A percentile compares a stretch with the other conserved stretches of the same genome.
Evolutionary conservation across 2,888 invertebrate species (phyloP).

Genomic region (Clanis bilineata): DNA sequence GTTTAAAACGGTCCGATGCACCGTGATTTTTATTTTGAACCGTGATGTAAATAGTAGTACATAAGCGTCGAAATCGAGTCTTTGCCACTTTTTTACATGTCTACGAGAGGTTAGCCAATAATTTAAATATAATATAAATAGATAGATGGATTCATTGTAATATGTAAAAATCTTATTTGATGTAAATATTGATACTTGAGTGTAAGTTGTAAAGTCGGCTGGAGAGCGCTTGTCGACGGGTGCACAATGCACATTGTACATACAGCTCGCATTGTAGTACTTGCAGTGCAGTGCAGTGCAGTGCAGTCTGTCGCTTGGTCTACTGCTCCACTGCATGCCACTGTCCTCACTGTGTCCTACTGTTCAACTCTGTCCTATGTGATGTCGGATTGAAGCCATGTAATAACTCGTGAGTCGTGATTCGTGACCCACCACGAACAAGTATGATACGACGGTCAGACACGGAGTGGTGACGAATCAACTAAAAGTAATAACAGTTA

Average conservation of each 20-base stretch:
- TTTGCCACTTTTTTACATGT: constrained; percentile 81
- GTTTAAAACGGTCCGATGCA: background rate
- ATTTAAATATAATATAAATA: constrained; percentile 40
- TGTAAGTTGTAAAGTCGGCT: constrained; percentile 45
- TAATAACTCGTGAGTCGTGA: too few species aligned
- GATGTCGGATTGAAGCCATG: background rate
- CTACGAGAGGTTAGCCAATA: constrained; percentile 63
- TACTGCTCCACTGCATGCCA: too few species aligned
- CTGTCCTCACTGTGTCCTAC: background rate
- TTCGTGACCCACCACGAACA: background rate
- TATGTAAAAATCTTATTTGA: constrained; percentile 54
- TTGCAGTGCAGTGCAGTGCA: too few species aligned
- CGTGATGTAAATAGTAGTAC: constrained; percentile 71
- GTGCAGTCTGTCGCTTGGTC: too few species aligned
- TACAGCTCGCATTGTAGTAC: too few species aligned
- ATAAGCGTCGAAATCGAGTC: constrained; percentile 69
- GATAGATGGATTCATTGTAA: constrained; percentile 56
- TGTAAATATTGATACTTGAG: constrained; percentile 70
- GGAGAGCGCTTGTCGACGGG: background rate
- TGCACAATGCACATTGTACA: too few species aligned
- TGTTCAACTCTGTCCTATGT: background rate
- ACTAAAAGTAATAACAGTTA: background rate
- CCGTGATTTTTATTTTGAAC: constrained; percentile 17
- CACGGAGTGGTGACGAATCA: background rate
- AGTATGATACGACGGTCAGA: background rate